These are phyloP conservation scores for Catharus minimus DNA, from an alignment of 2,113 vertebrate genomes.

Conservation along the genomic window DNA sequence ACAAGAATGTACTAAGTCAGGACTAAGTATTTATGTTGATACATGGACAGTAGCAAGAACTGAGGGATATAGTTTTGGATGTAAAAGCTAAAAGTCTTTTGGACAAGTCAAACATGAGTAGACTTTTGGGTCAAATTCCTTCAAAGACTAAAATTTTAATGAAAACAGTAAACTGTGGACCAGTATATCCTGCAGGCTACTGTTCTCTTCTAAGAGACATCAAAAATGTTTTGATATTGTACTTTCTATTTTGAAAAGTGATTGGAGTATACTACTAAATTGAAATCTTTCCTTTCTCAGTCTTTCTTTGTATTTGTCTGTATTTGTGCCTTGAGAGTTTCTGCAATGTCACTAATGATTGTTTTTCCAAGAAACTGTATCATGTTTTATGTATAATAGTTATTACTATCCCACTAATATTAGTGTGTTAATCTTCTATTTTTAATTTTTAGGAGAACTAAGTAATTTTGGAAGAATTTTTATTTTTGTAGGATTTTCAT, in stretches of 20 bases:
- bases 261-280: background rate
- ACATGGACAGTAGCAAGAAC: background rate
- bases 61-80: background rate
- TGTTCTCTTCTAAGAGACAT: background rate
- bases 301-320: background rate
- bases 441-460: background rate
- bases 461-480: background rate
- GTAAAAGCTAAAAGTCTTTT: background rate
- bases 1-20: constrained; percentile 13
- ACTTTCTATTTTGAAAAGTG: background rate
- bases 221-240: background rate
- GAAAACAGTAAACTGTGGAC: background rate
- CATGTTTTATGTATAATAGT: background rate
- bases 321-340: background rate
- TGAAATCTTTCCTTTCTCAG: background rate
- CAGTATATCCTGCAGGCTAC: background rate
- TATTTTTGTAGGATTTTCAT: background rate
- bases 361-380: background rate
- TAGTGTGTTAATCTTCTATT: background rate
- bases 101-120: background rate
- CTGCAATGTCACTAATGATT: background rate
- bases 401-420: background rate
- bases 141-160: background rate
- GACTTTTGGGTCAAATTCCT: background rate
- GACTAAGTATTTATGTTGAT: constrained; percentile 6